A percentile compares a stretch with the other conserved stretches of the same genome.
phyloP scores from a whole-genome alignment of 2,797 vertebrate species.

The Selene dorsalis region DNA sequence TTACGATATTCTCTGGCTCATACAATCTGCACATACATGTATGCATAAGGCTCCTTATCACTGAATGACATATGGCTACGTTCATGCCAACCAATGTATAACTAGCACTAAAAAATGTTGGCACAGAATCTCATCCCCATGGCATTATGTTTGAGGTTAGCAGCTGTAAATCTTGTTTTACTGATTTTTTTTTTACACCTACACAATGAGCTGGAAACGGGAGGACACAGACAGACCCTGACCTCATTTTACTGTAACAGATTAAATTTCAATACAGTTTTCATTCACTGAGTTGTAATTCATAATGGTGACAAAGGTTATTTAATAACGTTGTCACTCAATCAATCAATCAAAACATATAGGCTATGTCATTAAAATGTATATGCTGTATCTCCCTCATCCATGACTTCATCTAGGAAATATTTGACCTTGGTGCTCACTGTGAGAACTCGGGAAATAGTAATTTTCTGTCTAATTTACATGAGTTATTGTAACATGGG shows the following conservation, averaged over 20 bases:
- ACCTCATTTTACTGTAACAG: constrained; percentile 4
- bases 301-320: neutral
- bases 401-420: neutral
- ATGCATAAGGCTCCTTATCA: constrained; percentile 33
- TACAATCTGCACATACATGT: constrained; percentile 12
- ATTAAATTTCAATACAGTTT: constrained; percentile 15
- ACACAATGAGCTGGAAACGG: neutral
- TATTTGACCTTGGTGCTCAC: neutral
- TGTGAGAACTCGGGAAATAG: neutral
- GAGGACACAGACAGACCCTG: constrained; percentile 9
- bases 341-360: neutral
- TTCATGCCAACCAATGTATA: constrained; percentile 12
- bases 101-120: constrained; percentile 13
- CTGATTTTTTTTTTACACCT: constrained; percentile 10
- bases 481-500: neutral
- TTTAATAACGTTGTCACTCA: neutral
- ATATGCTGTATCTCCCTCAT: neutral
- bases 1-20: neutral
- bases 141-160: neutral
- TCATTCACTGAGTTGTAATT: constrained; percentile 9
- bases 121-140: constrained; percentile 7
- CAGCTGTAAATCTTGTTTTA: constrained; percentile 35
- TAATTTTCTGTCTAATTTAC: neutral
- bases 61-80: constrained; percentile 28
- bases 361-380: neutral